Percentiles rank a stretch among this genome's conserved stretches.
Evolutionary conservation across 35 echinoderm and acorn worm genomes (phyloP).

Genomic region (Ptychodera flava): DNA sequence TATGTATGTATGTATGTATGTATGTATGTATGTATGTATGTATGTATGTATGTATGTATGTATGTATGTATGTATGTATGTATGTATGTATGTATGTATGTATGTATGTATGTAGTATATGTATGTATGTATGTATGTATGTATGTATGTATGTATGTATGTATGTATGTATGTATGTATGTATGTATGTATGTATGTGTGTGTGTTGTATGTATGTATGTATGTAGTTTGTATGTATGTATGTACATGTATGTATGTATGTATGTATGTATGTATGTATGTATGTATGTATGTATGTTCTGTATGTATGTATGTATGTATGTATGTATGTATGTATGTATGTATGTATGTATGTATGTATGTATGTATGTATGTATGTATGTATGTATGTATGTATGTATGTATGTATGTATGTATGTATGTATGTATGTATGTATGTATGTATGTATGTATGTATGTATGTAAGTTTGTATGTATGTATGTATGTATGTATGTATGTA

Average conservation of each 20-base stretch:
- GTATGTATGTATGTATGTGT: not conserved
- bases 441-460: no score
- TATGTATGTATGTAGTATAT: not conserved
- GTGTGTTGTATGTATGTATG: not conserved
- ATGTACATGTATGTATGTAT: not conserved
- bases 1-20: conserved; percentile 2
- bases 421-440: no score
- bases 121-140: conserved; percentile 2
- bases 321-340: no score
- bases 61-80: conserved; percentile 2
- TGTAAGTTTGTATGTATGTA: conserved; percentile 2
- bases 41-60: conserved; percentile 2
- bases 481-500: conserved; percentile 2
- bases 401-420: no score
- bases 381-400: no score
- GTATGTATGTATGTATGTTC: not conserved
- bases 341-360: no score
- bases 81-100: conserved; percentile 2
- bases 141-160: not conserved
- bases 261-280: not conserved
- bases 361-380: no score
- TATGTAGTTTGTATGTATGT: not conserved
- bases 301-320: no score
- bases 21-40: conserved; percentile 2
- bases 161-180: not conserved